Conservation (phyloP, 2,797 vertebrate genomes). For the Hippopotamyrus pictus region DNA sequence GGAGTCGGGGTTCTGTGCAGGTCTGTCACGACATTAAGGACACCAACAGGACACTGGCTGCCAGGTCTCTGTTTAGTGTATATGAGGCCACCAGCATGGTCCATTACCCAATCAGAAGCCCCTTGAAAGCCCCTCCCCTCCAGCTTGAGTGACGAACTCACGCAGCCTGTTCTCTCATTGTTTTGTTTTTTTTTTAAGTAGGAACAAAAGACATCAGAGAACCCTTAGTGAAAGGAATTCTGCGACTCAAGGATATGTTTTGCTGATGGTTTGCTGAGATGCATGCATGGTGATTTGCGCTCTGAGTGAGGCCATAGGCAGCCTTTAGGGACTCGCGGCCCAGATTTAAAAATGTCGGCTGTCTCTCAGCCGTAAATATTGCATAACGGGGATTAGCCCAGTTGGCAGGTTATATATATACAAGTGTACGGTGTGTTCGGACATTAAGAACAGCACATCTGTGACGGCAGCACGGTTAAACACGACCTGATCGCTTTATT, state of each 20-base stretch:
- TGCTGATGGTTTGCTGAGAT: neutral
- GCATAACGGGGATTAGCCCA: constrained; percentile 45
- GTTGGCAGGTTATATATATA: constrained; percentile 44
- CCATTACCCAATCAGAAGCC: neutral
- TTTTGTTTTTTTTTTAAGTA: neutral
- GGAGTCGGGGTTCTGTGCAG: neutral
- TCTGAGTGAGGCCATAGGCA: neutral
- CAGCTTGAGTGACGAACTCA: neutral
- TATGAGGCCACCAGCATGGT: neutral
- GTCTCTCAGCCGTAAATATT: constrained; percentile 40
- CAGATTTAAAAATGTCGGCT: constrained; percentile 7
- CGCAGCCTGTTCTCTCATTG: neutral
- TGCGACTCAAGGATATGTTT: neutral
- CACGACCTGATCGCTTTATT: constrained; percentile 29
- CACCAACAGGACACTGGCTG: neutral
- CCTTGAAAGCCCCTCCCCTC: neutral
- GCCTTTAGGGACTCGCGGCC: neutral
- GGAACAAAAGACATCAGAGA: neutral
- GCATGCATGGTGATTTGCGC: neutral
- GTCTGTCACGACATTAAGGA: neutral
- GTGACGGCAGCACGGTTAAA: constrained; percentile 50
- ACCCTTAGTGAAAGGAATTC: neutral
- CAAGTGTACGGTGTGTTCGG: constrained; percentile 49
- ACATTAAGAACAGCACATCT: constrained; percentile 50
- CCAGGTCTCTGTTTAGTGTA: neutral